Conservation (phyloP, 2,113 vertebrate species). For the Sinocyclocheilus anophthalmus region DNA sequence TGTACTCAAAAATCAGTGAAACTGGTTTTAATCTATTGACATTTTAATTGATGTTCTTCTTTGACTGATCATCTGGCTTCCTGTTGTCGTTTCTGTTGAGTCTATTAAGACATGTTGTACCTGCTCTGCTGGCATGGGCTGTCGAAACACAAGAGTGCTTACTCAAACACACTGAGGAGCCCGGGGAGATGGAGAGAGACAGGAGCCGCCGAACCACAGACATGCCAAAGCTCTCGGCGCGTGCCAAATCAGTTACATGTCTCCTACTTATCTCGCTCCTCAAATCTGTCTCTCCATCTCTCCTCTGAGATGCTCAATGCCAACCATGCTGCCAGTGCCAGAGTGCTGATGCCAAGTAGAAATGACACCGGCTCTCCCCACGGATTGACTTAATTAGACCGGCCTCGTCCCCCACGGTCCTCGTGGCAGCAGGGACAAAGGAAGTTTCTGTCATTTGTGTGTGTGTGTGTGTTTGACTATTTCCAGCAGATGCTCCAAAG, state of each 20-base stretch:
- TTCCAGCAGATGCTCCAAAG: conserved; percentile 90
- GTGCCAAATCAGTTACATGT: conserved; percentile 55
- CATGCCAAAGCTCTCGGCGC: conserved; percentile 38
- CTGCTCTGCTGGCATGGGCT: conserved; percentile 35
- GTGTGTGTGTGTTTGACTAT: conserved; percentile 76
- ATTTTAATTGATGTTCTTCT: conserved; percentile 39
- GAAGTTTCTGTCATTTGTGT: conserved; percentile 75
- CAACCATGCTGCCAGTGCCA: conserved; percentile 73
- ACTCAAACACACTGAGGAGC: conserved; percentile 44
- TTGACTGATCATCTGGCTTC: conserved; percentile 42
- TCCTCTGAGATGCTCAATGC: conserved; percentile 60
- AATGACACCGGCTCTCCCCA: conserved; percentile 76
- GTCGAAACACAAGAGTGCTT: conserved; percentile 33
- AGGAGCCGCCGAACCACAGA: conserved; percentile 31
- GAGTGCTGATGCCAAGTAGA: conserved; percentile 76
- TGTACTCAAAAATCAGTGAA: background rate
- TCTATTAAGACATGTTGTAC: conserved; percentile 50
- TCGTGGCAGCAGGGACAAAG: conserved; percentile 77
- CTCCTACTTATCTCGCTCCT: conserved; percentile 55
- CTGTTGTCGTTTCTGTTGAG: conserved; percentile 35
- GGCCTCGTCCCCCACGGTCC: conserved; percentile 74
- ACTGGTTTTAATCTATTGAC: conserved; percentile 42
- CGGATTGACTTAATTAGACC: conserved; percentile 81
- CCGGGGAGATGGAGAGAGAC: conserved; percentile 31
- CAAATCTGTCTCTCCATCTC: conserved; percentile 52